Conservation (phyloP, 2,113 vertebrate species). For the Rostratula benghalensis region DNA sequence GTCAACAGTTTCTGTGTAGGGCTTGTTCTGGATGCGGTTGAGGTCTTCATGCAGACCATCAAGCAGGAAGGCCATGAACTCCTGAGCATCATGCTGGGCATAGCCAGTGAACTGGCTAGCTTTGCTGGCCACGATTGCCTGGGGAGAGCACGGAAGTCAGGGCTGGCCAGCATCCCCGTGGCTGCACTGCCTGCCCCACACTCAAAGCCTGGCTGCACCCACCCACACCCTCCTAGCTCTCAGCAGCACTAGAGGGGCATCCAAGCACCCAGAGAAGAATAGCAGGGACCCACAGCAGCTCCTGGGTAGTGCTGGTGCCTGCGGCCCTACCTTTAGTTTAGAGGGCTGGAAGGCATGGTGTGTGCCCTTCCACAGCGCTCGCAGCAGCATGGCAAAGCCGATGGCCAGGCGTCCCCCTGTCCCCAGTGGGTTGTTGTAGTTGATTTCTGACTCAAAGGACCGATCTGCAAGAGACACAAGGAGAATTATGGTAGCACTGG, state of each 20-base stretch:
- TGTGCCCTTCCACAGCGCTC: slow-evolving; percentile 95
- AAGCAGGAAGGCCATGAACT: slow-evolving; percentile 98
- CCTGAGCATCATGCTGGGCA: slow-evolving; percentile 96
- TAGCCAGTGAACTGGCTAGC: slow-evolving; percentile 99
- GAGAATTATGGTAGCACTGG: neutral
- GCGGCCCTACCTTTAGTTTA: slow-evolving; percentile 88
- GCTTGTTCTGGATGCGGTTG: slow-evolving; percentile 98
- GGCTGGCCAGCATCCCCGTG: neutral
- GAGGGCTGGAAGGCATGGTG: slow-evolving; percentile 98
- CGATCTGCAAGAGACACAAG: slow-evolving; percentile 77
- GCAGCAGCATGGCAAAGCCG: slow-evolving; percentile 91
- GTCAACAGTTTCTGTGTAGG: slow-evolving; percentile 95
- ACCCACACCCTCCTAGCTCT: neutral
- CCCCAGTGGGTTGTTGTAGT: slow-evolving; percentile 94
- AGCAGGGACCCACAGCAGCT: neutral
- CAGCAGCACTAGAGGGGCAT: neutral
- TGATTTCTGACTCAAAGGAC: slow-evolving; percentile 94
- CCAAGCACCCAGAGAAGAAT: neutral
- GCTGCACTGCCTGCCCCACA: neutral
- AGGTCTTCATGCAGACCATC: slow-evolving; percentile 98
- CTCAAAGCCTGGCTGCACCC: neutral
- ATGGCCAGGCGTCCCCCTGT: slow-evolving; percentile 93
- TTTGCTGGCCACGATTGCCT: slow-evolving; percentile 98
- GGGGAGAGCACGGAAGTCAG: neutral
- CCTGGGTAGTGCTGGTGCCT: neutral